These are phyloP conservation scores for Odontamblyopus rebecca DNA, from an alignment of 2,797 vertebrate species.

Conservation along the genomic window DNA sequence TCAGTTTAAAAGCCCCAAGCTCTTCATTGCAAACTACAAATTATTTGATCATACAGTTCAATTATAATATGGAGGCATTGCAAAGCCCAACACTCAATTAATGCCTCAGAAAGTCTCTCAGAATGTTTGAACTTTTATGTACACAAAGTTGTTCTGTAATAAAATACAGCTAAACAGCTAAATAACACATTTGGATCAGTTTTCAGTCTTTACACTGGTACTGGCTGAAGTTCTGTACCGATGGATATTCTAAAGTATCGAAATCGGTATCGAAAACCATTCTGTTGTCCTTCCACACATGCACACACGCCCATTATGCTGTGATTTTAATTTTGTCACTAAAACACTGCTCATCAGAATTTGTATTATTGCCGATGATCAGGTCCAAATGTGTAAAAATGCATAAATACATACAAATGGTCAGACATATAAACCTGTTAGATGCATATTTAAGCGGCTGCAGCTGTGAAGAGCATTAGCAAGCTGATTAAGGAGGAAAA, in stretches of 20 bases:
- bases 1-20: neutral
- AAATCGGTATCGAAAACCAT: no score
- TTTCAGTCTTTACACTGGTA: no score
- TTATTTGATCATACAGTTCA: neutral
- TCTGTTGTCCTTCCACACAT: no score
- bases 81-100: neutral
- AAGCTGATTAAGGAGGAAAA: conserved; percentile 26
- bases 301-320: neutral
- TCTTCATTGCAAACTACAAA: neutral
- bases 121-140: no score
- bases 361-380: neutral
- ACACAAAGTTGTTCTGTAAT: no score
- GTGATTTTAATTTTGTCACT: neutral
- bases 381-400: neutral
- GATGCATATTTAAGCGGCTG: conserved; percentile 10
- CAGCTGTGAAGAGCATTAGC: conserved; percentile 11
- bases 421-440: neutral
- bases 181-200: no score
- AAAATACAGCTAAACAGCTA: no score
- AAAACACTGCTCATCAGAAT: neutral
- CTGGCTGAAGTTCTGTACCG: no score
- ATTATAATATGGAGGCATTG: neutral
- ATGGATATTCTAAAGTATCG: no score
- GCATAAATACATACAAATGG: neutral
- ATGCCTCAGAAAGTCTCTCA: neutral